Percentiles rank a stretch among this genome's conserved stretches.
phyloP scores from a whole-genome alignment of 2,797 vertebrate genomes.

The Vireo griseus region DNA sequence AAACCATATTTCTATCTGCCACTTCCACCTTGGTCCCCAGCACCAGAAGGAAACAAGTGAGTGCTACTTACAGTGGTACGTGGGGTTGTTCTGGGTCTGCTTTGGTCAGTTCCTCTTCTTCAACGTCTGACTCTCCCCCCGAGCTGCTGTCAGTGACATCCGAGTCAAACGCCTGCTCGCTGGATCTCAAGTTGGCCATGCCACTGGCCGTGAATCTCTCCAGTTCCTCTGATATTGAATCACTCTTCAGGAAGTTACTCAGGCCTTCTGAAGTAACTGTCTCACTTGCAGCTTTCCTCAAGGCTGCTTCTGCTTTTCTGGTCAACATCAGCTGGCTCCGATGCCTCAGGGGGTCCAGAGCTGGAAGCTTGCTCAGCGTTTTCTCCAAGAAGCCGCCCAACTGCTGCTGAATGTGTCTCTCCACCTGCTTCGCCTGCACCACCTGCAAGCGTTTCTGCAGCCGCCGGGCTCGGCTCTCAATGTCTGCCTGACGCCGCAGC shows the following conservation, averaged over 20 bases:
- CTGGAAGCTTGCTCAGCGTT: conserved; percentile 81
- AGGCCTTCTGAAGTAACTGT: conserved; percentile 78
- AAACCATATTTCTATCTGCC: neutral
- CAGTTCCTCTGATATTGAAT: conserved; percentile 87
- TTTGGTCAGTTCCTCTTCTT: conserved; percentile 90
- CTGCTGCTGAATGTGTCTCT: conserved; percentile 95
- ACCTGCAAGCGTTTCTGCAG: conserved; percentile 95
- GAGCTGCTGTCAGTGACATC: conserved; percentile 97
- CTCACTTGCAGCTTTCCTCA: conserved; percentile 75
- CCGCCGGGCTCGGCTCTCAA: conserved; percentile 87
- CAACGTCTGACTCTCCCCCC: conserved; percentile 93
- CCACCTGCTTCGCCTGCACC: conserved; percentile 97
- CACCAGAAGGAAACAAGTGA: neutral
- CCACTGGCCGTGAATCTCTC: conserved; percentile 91
- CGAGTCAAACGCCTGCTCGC: conserved; percentile 92
- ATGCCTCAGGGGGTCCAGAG: conserved; percentile 77
- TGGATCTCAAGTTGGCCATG: conserved; percentile 85
- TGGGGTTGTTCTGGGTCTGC: conserved; percentile 89
- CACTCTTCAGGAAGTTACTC: conserved; percentile 85
- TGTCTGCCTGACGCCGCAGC: conserved; percentile 86
- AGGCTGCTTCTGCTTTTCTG: conserved; percentile 79
- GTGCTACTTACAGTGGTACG: conserved; percentile 89
- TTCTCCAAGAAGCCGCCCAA: conserved; percentile 91
- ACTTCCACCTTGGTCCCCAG: neutral
- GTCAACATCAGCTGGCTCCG: conserved; percentile 82